Evolutionary conservation across 2,888 invertebrate species (phyloP).

Genomic region (Rhagonycha lutea): DNA sequence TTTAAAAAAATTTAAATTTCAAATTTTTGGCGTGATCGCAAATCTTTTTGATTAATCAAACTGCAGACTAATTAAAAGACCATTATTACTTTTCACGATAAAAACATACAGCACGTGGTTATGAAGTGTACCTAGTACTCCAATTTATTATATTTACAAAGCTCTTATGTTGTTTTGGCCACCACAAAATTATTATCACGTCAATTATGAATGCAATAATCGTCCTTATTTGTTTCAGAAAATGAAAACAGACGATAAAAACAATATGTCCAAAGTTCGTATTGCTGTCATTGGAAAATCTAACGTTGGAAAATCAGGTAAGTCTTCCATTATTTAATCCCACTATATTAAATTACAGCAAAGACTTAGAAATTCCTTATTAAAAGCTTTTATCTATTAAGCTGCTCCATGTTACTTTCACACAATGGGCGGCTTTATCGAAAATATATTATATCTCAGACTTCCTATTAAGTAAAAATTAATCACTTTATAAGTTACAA

Average conservation of each 20-base stretch:
- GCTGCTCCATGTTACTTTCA: neutral
- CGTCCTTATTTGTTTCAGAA: constrained; percentile 39
- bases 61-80: neutral
- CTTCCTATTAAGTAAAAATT: neutral
- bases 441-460: neutral
- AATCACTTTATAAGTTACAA: neutral
- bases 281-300: constrained; percentile 77
- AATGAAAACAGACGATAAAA: constrained; percentile 69
- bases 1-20: constrained; percentile 7
- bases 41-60: neutral
- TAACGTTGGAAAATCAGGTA: constrained; percentile 81
- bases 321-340: constrained; percentile 32
- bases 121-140: neutral
- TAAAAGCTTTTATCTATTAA: constrained; percentile 5
- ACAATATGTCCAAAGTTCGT: constrained; percentile 68
- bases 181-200: neutral
- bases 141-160: neutral
- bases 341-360: neutral
- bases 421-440: neutral
- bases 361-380: neutral
- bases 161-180: neutral
- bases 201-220: neutral
- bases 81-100: neutral
- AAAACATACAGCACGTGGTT: neutral
- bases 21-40: constrained; percentile 14